Percentiles rank a stretch among this genome's conserved stretches.
phyloP scores from a whole-genome alignment of 2,113 vertebrate genomes.

The Hippocampus comes region DNA sequence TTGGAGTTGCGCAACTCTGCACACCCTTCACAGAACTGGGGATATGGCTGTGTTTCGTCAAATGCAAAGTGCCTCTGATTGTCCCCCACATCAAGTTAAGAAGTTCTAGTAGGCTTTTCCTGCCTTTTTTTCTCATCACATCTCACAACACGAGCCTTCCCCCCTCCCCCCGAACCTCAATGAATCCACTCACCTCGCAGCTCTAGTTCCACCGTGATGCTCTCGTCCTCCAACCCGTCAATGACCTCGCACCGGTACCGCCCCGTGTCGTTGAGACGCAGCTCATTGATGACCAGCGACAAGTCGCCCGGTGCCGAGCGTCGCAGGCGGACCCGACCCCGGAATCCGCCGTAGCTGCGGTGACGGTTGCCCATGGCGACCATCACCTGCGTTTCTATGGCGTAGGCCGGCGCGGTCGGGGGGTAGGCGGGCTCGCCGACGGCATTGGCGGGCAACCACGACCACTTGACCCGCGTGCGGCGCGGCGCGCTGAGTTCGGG shows the following conservation, averaged over 20 bases:
- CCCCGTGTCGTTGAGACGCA: constrained; percentile 80
- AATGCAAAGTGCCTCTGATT: too few relatives aligned
- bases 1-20: too few relatives aligned
- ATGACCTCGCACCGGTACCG: constrained; percentile 91
- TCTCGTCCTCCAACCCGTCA: constrained; percentile 89
- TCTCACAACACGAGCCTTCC: too few relatives aligned
- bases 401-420: constrained; percentile 31
- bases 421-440: constrained; percentile 34
- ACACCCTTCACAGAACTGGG: too few relatives aligned
- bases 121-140: too few relatives aligned
- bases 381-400: constrained; percentile 79
- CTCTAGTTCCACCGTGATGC: constrained; percentile 81
- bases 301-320: constrained; percentile 59
- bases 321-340: constrained; percentile 74
- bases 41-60: too few relatives aligned
- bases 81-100: too few relatives aligned
- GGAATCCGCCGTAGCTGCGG: constrained; percentile 81
- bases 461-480: constrained; percentile 87
- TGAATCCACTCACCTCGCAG: constrained; percentile 73
- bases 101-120: too few relatives aligned
- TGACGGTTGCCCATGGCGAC: constrained; percentile 80
- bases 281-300: constrained; percentile 77
- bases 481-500: constrained; percentile 63
- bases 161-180: too few relatives aligned
- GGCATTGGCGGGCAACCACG: constrained; percentile 76